These are phyloP conservation scores for Etheostoma nigrum DNA, from an alignment of 2,797 vertebrate genomes.

Conservation along the genomic window DNA sequence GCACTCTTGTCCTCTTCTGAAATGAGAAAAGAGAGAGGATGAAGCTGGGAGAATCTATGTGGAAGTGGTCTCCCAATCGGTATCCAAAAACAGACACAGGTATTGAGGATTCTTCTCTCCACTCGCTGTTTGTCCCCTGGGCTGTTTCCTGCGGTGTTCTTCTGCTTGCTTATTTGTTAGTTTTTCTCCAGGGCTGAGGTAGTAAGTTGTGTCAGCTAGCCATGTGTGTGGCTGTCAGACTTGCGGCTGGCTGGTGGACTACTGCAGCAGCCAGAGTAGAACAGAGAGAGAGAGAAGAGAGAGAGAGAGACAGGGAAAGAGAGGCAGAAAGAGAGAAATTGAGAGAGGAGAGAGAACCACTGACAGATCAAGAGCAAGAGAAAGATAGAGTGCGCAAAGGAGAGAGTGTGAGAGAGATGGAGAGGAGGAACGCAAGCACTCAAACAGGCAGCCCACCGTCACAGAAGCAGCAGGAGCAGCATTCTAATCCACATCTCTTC, in stretches of 20 bases:
- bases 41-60: constrained; percentile 65
- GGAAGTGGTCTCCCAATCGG: constrained; percentile 70
- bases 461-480: constrained; percentile 78
- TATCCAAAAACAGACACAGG: constrained; percentile 74
- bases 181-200: constrained; percentile 84
- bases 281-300: constrained; percentile 56
- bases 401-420: constrained; percentile 64
- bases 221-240: constrained; percentile 85
- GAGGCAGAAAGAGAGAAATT: constrained; percentile 46
- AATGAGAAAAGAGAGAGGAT: constrained; percentile 68
- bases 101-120: constrained; percentile 66
- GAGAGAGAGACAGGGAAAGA: constrained; percentile 62
- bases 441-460: constrained; percentile 81
- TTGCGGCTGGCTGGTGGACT: constrained; percentile 85
- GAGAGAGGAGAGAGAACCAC: constrained; percentile 66
- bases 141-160: constrained; percentile 62
- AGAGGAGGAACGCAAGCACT: constrained; percentile 70
- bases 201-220: constrained; percentile 89
- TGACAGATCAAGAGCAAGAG: constrained; percentile 77
- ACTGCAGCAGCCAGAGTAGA: constrained; percentile 83
- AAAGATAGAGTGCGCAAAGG: constrained; percentile 73
- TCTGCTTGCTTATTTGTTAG: constrained; percentile 72
- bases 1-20: constrained; percentile 76
- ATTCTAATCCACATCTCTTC: constrained; percentile 79
- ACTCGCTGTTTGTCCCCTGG: constrained; percentile 56